Percentiles rank a stretch among this genome's conserved stretches.
Conservation (phyloP, 2,797 vertebrate species). For the Bryconaethiops microstoma region DNA sequence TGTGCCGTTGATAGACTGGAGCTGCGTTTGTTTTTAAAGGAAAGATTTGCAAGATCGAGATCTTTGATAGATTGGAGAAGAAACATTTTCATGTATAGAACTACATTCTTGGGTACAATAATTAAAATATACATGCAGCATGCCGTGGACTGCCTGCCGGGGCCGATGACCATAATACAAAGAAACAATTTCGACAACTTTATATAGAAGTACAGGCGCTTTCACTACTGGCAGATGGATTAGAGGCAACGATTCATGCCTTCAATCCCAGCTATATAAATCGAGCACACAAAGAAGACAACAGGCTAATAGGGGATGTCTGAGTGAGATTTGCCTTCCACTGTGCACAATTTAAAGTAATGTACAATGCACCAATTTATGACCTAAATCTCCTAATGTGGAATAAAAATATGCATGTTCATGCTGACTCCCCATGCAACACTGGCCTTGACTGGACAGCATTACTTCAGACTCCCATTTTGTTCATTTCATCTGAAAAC, state of each 20-base stretch:
- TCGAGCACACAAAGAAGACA: constrained; percentile 49
- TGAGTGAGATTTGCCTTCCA: constrained; percentile 40
- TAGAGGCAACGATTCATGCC: constrained; percentile 39
- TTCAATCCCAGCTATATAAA: constrained; percentile 44
- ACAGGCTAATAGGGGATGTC: constrained; percentile 43
- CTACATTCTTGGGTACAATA: constrained; percentile 13
- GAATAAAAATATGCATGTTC: constrained; percentile 19
- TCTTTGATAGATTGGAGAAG: constrained; percentile 1
- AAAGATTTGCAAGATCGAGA: constrained; percentile 1
- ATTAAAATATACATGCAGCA: constrained; percentile 47
- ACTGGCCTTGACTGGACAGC: background rate
- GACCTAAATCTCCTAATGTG: constrained; percentile 17
- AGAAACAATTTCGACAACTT: constrained; percentile 32
- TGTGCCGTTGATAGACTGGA: constrained; percentile 11
- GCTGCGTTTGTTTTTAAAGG: constrained; percentile 10
- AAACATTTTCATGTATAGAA: constrained; percentile 2
- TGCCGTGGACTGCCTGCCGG: constrained; percentile 14
- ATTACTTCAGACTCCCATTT: constrained; percentile 2
- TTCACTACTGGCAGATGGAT: constrained; percentile 47
- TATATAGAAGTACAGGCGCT: constrained; percentile 7
- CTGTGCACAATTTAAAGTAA: constrained; percentile 46
- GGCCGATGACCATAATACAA: background rate
- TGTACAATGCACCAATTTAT: constrained; percentile 42
- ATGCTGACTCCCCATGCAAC: background rate
- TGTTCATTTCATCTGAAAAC: constrained; percentile 21